These are phyloP conservation scores for Etheostoma cragini DNA, from an alignment of 2,113 vertebrate species.

Conservation along the genomic window DNA sequence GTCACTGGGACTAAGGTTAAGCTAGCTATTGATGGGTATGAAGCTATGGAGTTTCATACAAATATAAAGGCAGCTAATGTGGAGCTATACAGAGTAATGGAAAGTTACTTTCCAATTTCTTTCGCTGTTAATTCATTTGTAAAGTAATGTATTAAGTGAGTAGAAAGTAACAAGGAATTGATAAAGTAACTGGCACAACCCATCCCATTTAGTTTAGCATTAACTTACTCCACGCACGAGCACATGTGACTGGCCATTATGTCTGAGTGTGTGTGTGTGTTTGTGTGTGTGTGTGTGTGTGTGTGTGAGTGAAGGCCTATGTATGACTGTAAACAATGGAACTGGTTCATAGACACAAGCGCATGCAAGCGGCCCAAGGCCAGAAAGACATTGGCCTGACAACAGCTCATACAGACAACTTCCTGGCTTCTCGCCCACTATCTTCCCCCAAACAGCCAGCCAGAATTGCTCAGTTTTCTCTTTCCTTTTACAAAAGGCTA, in stretches of 20 bases:
- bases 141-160: neutral
- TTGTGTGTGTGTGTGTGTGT: conserved; percentile 36
- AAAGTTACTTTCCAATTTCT: neutral
- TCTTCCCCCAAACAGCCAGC: conserved; percentile 64
- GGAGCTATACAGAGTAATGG: neutral
- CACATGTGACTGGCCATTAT: conserved; percentile 49
- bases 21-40: neutral
- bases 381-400: conserved; percentile 73
- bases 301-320: conserved; percentile 53
- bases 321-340: conserved; percentile 76
- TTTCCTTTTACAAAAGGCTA: conserved; percentile 66
- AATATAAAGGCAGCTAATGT: neutral
- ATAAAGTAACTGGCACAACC: neutral
- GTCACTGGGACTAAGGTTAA: neutral
- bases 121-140: neutral
- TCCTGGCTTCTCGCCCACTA: conserved; percentile 62
- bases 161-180: neutral
- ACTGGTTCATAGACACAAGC: conserved; percentile 74
- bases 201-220: neutral
- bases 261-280: conserved; percentile 27
- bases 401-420: conserved; percentile 76
- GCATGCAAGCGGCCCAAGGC: conserved; percentile 72
- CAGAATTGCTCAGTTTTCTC: conserved; percentile 66
- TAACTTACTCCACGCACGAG: conserved; percentile 37
- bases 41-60: neutral